Evolutionary conservation across 1,140 invertebrate species (phyloP).

Genomic region (Antheraea pernyi): DNA sequence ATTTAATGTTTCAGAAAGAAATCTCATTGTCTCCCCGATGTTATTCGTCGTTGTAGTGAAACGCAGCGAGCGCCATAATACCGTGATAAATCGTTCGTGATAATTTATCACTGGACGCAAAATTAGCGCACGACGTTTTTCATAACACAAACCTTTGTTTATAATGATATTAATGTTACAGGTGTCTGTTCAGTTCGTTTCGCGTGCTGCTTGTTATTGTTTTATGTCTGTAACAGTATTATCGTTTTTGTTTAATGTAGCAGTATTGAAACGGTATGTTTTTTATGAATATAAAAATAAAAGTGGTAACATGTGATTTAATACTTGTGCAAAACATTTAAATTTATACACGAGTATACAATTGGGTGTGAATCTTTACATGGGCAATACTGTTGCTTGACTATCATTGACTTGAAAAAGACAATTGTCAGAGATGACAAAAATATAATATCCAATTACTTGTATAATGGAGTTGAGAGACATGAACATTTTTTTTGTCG

Average conservation of each 20-base stretch:
- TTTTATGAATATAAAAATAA: neutral
- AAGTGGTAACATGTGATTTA: neutral
- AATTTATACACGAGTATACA: no score
- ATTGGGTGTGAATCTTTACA: no score
- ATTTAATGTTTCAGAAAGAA: constrained; percentile 5
- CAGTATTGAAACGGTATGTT: neutral
- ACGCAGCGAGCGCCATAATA: neutral
- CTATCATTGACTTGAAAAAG: no score
- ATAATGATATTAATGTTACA: neutral
- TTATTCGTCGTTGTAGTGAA: neutral
- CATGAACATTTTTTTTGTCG: no score
- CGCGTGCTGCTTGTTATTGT: neutral
- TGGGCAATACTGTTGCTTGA: no score
- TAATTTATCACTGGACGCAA: constrained; percentile 2
- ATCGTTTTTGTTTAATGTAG: neutral
- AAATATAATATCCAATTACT: no score
- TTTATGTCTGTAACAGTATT: neutral
- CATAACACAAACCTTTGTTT: constrained; percentile 3
- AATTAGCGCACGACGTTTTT: constrained; percentile 2
- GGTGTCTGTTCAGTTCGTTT: neutral
- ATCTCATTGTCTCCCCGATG: neutral
- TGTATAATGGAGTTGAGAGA: no score
- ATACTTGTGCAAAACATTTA: no score
- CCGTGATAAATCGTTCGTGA: neutral
- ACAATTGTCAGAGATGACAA: no score